Conservation (phyloP, 2,888 invertebrate species). For the Nowickia ferox region DNA sequence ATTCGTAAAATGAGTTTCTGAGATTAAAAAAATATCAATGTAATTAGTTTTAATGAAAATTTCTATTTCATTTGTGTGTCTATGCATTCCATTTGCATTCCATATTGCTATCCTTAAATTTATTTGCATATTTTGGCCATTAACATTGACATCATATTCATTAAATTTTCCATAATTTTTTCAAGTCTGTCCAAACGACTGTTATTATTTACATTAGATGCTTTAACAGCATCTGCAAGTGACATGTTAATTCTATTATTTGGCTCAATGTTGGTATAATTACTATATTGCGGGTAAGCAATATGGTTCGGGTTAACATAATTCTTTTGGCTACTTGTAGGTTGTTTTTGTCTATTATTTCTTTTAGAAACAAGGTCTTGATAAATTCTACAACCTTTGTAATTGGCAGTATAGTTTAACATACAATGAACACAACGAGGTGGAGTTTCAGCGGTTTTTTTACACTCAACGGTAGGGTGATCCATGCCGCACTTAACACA, state of each 20-base stretch:
- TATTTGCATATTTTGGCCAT: slow-evolving; percentile 48
- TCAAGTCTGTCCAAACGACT: neutral
- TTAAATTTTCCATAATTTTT: neutral
- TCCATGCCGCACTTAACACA: slow-evolving; percentile 23
- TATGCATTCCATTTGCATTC: slow-evolving; percentile 35
- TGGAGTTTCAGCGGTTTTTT: slow-evolving; percentile 7
- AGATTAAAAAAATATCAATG: slow-evolving; percentile 48
- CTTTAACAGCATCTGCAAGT: neutral
- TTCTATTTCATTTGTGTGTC: slow-evolving; percentile 23
- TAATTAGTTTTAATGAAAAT: slow-evolving; percentile 21
- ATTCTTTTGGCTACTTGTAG: neutral
- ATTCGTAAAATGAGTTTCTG: slow-evolving; percentile 27
- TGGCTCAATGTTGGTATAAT: neutral
- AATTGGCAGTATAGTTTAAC: neutral
- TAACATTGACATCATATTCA: slow-evolving; percentile 24
- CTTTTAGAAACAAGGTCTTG: neutral
- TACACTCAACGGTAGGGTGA: neutral
- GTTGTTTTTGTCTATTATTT: no score
- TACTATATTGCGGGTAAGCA: neutral
- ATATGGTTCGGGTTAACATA: neutral
- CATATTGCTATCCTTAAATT: slow-evolving; percentile 28
- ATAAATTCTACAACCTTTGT: neutral
- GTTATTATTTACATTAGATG: neutral
- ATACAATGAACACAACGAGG: slow-evolving; percentile 15
- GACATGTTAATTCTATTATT: neutral